A percentile compares a stretch with the other conserved stretches of the same genome.
phyloP scores from a whole-genome alignment of 1,140 invertebrate species.

The Anthonomus grandis region DNA sequence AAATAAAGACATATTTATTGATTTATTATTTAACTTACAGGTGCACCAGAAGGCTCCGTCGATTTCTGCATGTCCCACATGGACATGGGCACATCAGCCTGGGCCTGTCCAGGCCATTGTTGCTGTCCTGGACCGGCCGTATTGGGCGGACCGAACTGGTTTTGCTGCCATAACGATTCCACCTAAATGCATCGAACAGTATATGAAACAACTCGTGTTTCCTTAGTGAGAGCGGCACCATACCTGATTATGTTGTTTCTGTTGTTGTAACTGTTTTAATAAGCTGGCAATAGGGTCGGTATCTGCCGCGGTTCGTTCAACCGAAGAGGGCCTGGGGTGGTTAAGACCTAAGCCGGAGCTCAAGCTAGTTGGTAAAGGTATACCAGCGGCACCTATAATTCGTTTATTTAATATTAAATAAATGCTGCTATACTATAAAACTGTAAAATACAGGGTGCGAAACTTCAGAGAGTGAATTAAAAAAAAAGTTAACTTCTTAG shows the following conservation, averaged over 20 bases:
- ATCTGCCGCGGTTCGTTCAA: slow-evolving; percentile 40
- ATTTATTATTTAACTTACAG: too few relatives aligned
- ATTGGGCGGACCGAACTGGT: slow-evolving; percentile 26
- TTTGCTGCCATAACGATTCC: slow-evolving; percentile 43
- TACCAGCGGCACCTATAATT: slow-evolving; percentile 4
- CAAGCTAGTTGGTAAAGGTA: slow-evolving; percentile 19
- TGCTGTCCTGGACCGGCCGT: slow-evolving; percentile 20
- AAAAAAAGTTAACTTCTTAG: too few relatives aligned
- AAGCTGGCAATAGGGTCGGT: slow-evolving; percentile 55
- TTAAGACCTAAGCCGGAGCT: slow-evolving; percentile 22
- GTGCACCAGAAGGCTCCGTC: slow-evolving; percentile 3
- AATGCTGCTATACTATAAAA: too few relatives aligned
- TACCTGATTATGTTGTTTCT: slow-evolving; percentile 23
- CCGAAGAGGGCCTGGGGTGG: slow-evolving; percentile 25
- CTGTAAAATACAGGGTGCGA: too few relatives aligned
- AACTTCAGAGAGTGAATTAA: too few relatives aligned
- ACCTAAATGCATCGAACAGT: slow-evolving; percentile 28
- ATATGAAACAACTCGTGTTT: too few relatives aligned
- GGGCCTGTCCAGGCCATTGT: slow-evolving; percentile 31
- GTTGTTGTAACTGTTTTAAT: slow-evolving; percentile 51
- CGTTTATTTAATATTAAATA: neutral
- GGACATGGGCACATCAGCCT: slow-evolving; percentile 38
- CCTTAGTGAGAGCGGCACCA: too few relatives aligned
- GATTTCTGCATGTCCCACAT: slow-evolving; percentile 48
- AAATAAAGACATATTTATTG: too few relatives aligned